Evolutionary conservation across 2,113 vertebrate species (phyloP).

Genomic region (Phrynosoma blainvillii): DNA sequence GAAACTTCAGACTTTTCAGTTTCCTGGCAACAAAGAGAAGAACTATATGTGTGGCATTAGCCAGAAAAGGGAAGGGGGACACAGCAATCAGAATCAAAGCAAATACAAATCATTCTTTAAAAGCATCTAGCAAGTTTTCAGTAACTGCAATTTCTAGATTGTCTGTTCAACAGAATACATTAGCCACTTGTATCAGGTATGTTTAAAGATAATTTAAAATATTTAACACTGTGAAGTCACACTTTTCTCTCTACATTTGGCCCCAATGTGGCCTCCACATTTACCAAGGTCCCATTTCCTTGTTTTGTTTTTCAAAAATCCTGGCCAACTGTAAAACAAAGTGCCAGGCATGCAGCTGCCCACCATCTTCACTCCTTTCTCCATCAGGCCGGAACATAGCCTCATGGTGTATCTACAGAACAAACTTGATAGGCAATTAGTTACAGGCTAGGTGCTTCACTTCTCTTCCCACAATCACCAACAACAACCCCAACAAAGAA

Average conservation of each 20-base stretch:
- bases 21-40: constrained; percentile 63
- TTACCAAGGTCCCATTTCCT: too few relatives aligned
- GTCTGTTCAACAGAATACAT: neutral
- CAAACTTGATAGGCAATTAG: too few relatives aligned
- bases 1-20: constrained; percentile 60
- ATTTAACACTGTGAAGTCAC: constrained; percentile 37
- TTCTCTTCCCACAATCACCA: too few relatives aligned
- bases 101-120: constrained; percentile 21
- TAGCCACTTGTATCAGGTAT: constrained; percentile 9
- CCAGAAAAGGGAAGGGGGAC: constrained; percentile 21
- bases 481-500: too few relatives aligned
- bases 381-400: too few relatives aligned
- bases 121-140: constrained; percentile 19
- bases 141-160: neutral
- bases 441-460: too few relatives aligned
- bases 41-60: neutral
- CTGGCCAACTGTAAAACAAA: too few relatives aligned
- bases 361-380: too few relatives aligned
- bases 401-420: too few relatives aligned
- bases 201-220: constrained; percentile 29
- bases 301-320: too few relatives aligned
- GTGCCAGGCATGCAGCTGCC: too few relatives aligned
- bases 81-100: neutral
- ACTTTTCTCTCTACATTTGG: constrained; percentile 1
- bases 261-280: too few relatives aligned